These are phyloP conservation scores for Sylvicapra grimmia DNA, from an alignment of 2,113 vertebrate species.

Conservation along the genomic window DNA sequence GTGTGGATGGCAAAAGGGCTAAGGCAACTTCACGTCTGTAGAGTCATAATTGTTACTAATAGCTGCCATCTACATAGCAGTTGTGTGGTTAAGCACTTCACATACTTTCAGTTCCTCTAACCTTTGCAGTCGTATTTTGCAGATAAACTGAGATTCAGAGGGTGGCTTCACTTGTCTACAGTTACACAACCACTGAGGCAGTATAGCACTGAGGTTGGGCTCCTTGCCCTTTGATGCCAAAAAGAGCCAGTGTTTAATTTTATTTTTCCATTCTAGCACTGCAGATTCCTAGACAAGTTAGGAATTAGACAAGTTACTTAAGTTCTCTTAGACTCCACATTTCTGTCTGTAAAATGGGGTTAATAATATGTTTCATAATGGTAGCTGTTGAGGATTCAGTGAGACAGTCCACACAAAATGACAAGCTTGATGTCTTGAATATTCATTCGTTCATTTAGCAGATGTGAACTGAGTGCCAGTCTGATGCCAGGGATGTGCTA, in stretches of 20 bases:
- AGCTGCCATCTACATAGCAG: background rate
- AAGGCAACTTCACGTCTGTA: background rate
- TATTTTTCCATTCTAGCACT: background rate
- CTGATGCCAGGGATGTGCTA: background rate
- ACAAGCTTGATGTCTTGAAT: background rate
- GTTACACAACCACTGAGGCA: background rate
- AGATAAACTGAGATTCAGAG: background rate
- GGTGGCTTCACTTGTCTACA: background rate
- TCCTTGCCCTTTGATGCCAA: too few relatives aligned
- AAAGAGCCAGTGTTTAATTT: background rate
- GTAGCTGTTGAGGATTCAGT: background rate
- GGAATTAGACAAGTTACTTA: background rate
- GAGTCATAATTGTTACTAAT: background rate
- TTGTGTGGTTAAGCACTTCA: background rate
- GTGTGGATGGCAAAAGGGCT: background rate
- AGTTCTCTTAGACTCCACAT: background rate
- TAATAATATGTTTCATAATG: background rate
- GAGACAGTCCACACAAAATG: background rate
- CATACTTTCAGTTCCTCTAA: background rate
- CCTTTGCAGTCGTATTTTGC: background rate
- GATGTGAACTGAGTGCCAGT: background rate
- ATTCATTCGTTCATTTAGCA: background rate
- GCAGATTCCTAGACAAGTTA: background rate
- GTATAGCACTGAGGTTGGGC: accelerated
- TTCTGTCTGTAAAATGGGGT: background rate